phyloP scores from a whole-genome alignment of 2,797 vertebrate genomes.

The Chrosomus eos region DNA sequence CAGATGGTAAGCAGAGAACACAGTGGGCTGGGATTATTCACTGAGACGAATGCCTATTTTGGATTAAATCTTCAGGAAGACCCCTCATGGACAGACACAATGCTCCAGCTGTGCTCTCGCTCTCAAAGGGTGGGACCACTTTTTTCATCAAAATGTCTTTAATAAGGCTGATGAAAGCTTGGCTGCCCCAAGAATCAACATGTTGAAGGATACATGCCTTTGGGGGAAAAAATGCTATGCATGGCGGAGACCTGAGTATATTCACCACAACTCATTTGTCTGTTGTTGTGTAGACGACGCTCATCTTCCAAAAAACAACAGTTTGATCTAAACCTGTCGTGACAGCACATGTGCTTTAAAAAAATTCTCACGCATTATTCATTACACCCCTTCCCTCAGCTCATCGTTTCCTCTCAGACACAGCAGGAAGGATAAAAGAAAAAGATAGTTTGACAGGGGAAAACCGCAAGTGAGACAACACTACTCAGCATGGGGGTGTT shows the following conservation, averaged over 20 bases:
- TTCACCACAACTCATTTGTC: constrained; percentile 38
- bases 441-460: constrained; percentile 34
- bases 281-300: constrained; percentile 29
- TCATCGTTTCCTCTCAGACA: constrained; percentile 32
- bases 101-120: constrained; percentile 57
- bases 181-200: constrained; percentile 53
- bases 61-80: constrained; percentile 59
- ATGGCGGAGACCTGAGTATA: constrained; percentile 35
- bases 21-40: constrained; percentile 45
- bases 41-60: constrained; percentile 46
- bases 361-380: constrained; percentile 43
- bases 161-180: constrained; percentile 56
- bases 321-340: constrained; percentile 49
- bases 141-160: constrained; percentile 55
- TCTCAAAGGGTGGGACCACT: constrained; percentile 43
- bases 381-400: constrained; percentile 20
- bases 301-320: constrained; percentile 39
- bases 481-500: constrained; percentile 5
- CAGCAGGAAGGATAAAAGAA: constrained; percentile 24
- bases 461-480: constrained; percentile 42
- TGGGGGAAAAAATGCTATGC: constrained; percentile 27
- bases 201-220: constrained; percentile 56
- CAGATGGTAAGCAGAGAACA: constrained; percentile 48
- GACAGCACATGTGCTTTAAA: constrained; percentile 27
- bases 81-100: constrained; percentile 60